phyloP scores from a whole-genome alignment of 2,113 vertebrate species.

The Actenoides lindsayi region DNA sequence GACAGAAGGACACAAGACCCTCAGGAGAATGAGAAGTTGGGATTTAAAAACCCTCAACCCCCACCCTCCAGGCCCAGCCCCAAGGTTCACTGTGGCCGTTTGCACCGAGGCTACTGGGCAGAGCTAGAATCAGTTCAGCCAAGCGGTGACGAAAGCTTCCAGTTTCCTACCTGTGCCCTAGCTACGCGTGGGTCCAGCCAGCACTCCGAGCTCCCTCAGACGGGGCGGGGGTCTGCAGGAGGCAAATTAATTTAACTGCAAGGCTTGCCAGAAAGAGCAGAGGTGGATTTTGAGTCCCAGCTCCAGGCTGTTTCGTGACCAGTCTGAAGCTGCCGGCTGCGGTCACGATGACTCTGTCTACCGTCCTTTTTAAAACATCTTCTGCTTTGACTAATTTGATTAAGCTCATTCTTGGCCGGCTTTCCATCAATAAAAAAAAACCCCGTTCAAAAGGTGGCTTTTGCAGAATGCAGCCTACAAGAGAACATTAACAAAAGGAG shows the following conservation, averaged over 20 bases:
- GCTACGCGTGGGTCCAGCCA: neutral
- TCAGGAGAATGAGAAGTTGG: fast-evolving
- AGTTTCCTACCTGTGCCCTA: neutral
- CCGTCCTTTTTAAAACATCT: neutral
- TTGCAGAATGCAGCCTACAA: neutral
- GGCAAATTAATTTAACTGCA: neutral
- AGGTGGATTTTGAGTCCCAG: neutral
- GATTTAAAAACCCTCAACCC: neutral
- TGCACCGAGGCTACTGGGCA: neutral
- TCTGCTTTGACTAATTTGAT: neutral
- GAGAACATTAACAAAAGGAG: neutral
- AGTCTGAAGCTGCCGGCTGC: neutral
- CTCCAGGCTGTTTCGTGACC: neutral
- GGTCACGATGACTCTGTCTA: neutral
- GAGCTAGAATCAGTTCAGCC: neutral
- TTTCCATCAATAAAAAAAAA: neutral
- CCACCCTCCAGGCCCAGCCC: too few species aligned
- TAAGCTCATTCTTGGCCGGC: neutral
- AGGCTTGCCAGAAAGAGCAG: neutral
- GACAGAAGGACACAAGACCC: fast-evolving
- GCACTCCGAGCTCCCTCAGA: neutral
- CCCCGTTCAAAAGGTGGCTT: neutral
- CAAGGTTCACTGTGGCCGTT: neutral
- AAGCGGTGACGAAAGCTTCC: neutral
- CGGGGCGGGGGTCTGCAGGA: neutral